A percentile compares a stretch with the other conserved stretches of the same genome.
These are phyloP conservation scores for Agrilus biguttatus DNA, from an alignment of 2,888 invertebrate species.

Conservation along the genomic window DNA sequence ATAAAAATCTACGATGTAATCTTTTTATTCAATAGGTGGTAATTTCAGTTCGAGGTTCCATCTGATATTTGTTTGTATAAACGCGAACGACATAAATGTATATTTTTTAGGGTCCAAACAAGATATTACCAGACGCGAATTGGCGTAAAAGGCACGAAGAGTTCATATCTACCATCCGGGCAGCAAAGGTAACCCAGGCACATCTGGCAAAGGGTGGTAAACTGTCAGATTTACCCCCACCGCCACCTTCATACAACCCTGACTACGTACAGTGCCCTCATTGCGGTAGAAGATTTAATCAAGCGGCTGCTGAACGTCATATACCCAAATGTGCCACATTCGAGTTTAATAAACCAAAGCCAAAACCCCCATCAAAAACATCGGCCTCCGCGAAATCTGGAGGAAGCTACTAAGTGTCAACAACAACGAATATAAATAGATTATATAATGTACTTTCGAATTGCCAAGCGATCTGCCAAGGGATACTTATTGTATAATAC, in stretches of 20 bases:
- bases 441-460: too few species aligned
- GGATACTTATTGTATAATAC: too few species aligned
- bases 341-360: slow-evolving; percentile 63
- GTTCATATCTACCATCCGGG: slow-evolving; percentile 79
- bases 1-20: too few species aligned
- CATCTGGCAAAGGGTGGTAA: slow-evolving; percentile 75
- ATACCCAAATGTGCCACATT: slow-evolving; percentile 83
- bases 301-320: slow-evolving; percentile 73
- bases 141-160: slow-evolving; percentile 93
- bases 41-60: too few species aligned
- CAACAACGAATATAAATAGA: too few species aligned
- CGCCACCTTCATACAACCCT: slow-evolving; percentile 76
- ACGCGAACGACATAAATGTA: too few species aligned
- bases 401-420: too few species aligned
- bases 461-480: too few species aligned
- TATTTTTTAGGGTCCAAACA: too few species aligned
- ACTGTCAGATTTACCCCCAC: slow-evolving; percentile 75
- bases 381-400: too few species aligned
- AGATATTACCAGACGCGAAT: slow-evolving; percentile 26
- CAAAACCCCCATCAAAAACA: slow-evolving; percentile 10
- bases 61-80: too few species aligned
- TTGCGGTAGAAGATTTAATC: slow-evolving; percentile 74
- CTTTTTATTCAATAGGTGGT: too few species aligned
- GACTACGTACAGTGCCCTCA: slow-evolving; percentile 86
- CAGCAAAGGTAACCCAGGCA: slow-evolving; percentile 73